These are phyloP conservation scores for Hirtodrosophila cameraria DNA, from an alignment of 2,888 invertebrate genomes.

Conservation along the genomic window DNA sequence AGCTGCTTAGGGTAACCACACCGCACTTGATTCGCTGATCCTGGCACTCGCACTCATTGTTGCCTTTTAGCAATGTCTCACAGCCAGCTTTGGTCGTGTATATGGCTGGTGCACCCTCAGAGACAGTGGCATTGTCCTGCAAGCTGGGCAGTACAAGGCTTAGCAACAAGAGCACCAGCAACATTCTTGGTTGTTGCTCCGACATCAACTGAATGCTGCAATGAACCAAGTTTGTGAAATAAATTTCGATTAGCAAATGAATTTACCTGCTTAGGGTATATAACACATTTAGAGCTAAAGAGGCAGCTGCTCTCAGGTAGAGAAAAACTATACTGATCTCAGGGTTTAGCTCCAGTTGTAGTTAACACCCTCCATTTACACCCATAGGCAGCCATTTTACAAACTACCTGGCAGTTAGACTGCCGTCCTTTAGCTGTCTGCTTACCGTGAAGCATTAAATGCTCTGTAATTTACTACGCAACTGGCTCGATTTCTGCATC, in stretches of 20 bases:
- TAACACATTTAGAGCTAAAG: too few relatives aligned
- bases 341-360: slow-evolving; percentile 4
- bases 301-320: slow-evolving; percentile 37
- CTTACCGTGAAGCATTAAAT: slow-evolving; percentile 38
- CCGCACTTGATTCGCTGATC: slow-evolving; percentile 68
- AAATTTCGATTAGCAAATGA: slow-evolving; percentile 7
- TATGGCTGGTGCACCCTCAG: slow-evolving; percentile 13
- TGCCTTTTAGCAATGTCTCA: slow-evolving; percentile 53
- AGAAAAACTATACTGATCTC: neutral
- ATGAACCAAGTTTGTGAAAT: slow-evolving; percentile 13
- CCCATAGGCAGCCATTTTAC: slow-evolving; percentile 19
- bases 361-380: slow-evolving; percentile 27
- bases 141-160: slow-evolving; percentile 18
- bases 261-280: slow-evolving; percentile 14
- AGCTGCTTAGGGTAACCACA: slow-evolving; percentile 54
- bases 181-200: slow-evolving; percentile 43
- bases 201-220: slow-evolving; percentile 46
- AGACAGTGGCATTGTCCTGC: slow-evolving; percentile 46
- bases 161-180: slow-evolving; percentile 32
- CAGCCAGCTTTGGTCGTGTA: slow-evolving; percentile 61
- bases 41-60: slow-evolving; percentile 61
- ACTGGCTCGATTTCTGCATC: slow-evolving; percentile 49
- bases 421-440: slow-evolving; percentile 11
- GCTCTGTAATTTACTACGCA: slow-evolving; percentile 51
- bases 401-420: slow-evolving; percentile 28